Base-by-base conservation (phyloP, 1,140 invertebrate genomes). In the Procambarus virginalis region DNA sequence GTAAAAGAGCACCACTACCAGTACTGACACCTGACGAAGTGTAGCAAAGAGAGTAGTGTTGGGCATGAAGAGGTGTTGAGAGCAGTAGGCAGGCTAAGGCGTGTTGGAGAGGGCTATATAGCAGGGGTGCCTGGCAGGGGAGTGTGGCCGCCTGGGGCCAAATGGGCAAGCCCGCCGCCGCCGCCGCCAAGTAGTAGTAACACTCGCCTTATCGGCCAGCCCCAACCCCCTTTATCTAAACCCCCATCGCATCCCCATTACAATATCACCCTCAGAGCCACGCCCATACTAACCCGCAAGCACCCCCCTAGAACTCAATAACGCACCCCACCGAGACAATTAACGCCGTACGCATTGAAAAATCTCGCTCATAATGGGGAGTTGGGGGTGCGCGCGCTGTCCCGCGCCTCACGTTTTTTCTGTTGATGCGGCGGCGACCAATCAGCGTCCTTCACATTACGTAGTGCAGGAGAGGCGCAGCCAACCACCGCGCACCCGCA, bases 131-230 rank as follows among this genome's bases (percentile, higher is more conserved):
- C 87, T 89, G 87, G 87, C 87, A 89, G 87, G 51, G 51, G 10
- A 75, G 49, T 48, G 87, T 34, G 68, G 12, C n/a, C 64, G 81
- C 87, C 87, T 77, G 68, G 81, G 87, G 87, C 87, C 77, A 89
- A 89, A 89, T 89, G 87, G 87, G 87, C 87, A 89, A 89, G 87
- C 87, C 87, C 87, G 78, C 79, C 51, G 49, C 87, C 87, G 48
- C 68, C 84, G 64, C 60, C 60, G 75, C 70, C 77, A 73, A 88
- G 86, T 88, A 89, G 87, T 89, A 89, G 75, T 84, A 84, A 84
- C 58, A 89, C 22, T 58, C 48, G 34, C 68, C 81, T 89, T 89
- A 83, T 89, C 75, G 73, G 6, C 58, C 9, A 14, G 68, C 45
- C 17, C 49, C 80, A 64, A 80, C 87, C 51, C 45, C 75, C 1